These are phyloP conservation scores for Drosophila limbata DNA, from an alignment of 2,888 invertebrate genomes.

Conservation along the genomic window DNA sequence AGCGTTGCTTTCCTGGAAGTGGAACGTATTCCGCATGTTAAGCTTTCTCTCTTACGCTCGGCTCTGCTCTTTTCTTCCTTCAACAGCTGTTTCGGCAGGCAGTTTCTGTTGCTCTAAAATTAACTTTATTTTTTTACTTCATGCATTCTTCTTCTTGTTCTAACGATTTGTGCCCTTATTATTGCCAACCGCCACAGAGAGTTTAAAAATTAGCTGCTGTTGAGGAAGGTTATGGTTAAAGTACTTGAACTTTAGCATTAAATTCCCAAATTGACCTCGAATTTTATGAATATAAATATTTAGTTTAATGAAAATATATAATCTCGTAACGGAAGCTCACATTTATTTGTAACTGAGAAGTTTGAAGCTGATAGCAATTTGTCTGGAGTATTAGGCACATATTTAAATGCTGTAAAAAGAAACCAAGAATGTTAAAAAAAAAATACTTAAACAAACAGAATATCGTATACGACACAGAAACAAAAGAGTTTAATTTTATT, in stretches of 20 bases:
- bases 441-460: no score
- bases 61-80: conserved; percentile 21
- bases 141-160: conserved; percentile 12
- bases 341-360: no score
- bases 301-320: no score
- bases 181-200: conserved; percentile 42
- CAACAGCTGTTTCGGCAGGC: conserved; percentile 59
- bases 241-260: neutral
- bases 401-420: neutral
- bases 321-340: no score
- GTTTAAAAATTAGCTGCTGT: conserved; percentile 41
- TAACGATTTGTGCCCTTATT: conserved; percentile 22
- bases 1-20: conserved; percentile 56
- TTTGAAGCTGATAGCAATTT: neutral
- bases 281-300: no score
- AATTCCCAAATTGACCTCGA: neutral
- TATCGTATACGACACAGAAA: neutral
- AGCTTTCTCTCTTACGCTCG: conserved; percentile 36
- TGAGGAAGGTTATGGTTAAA: conserved; percentile 76
- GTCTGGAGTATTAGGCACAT: neutral
- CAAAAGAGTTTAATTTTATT: neutral
- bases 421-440: neutral
- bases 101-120: conserved; percentile 8
- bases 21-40: conserved; percentile 51
- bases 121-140: conserved; percentile 28